Conservation (phyloP, 2,797 vertebrate species). For the Typhlichthys subterraneus region DNA sequence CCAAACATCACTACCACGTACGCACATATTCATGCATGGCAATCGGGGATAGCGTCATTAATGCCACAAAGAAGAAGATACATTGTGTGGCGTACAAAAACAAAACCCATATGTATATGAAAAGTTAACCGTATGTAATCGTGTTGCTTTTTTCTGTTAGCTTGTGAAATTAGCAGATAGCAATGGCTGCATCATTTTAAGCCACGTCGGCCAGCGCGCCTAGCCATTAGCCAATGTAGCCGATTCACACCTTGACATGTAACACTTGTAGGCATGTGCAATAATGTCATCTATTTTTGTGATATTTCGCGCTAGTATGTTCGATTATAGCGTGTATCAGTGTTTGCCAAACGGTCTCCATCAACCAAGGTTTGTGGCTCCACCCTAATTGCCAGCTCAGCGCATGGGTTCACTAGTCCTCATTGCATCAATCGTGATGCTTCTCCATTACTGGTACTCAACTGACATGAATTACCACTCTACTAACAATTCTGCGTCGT, state of each 20-base stretch:
- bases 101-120: accelerated
- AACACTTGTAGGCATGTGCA: background rate
- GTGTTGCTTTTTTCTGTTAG: slow-evolving; percentile 25
- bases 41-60: too few relatives aligned
- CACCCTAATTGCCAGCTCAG: slow-evolving; percentile 82
- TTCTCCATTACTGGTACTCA: slow-evolving; percentile 10
- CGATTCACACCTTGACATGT: background rate
- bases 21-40: too few relatives aligned
- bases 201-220: slow-evolving; percentile 67
- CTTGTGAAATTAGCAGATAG: slow-evolving; percentile 16
- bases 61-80: background rate
- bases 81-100: accelerated
- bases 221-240: slow-evolving; percentile 33
- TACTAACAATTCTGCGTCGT: slow-evolving; percentile 18
- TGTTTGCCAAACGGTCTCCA: slow-evolving; percentile 1
- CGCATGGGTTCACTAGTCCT: slow-evolving; percentile 70
- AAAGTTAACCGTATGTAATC: background rate
- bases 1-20: too few relatives aligned
- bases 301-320: background rate
- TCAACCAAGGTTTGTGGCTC: slow-evolving; percentile 56
- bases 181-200: slow-evolving; percentile 16
- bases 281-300: background rate
- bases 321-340: background rate
- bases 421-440: slow-evolving; percentile 35
- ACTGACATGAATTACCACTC: too few relatives aligned